Conservation (phyloP, 2,113 vertebrate genomes). For the Nannospalax galili region DNA sequence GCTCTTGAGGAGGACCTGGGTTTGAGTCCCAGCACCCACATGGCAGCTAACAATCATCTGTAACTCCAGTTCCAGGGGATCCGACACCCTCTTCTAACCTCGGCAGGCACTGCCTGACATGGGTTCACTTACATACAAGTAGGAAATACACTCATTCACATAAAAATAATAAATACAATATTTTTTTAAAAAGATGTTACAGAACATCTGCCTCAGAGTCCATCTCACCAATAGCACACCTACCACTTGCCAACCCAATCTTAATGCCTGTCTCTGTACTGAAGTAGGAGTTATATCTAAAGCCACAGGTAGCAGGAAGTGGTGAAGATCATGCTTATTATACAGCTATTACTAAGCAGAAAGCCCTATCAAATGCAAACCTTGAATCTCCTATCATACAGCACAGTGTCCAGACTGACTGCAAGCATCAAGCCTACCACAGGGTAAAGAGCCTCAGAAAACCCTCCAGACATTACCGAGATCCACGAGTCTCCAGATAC, state of each 20-base stretch:
- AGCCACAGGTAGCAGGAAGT: neutral
- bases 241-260: neutral
- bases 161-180: too few species aligned
- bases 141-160: too few species aligned
- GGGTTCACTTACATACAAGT: too few species aligned
- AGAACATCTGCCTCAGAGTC: neutral
- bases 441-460: neutral
- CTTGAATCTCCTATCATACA: neutral
- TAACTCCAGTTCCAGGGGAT: too few species aligned
- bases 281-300: neutral
- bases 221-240: neutral
- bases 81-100: too few species aligned
- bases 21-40: too few species aligned
- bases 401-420: neutral
- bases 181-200: too few species aligned
- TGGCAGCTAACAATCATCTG: too few species aligned
- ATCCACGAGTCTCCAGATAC: conserved; percentile 1
- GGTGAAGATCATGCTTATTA: neutral
- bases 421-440: neutral
- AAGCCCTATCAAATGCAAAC: neutral
- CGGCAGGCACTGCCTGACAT: too few species aligned
- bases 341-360: neutral
- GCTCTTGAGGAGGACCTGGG: too few species aligned
- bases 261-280: neutral
- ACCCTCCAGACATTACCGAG: neutral